These are phyloP conservation scores for Metellina segmentata DNA, from an alignment of 2,888 invertebrate genomes.

Conservation along the genomic window DNA sequence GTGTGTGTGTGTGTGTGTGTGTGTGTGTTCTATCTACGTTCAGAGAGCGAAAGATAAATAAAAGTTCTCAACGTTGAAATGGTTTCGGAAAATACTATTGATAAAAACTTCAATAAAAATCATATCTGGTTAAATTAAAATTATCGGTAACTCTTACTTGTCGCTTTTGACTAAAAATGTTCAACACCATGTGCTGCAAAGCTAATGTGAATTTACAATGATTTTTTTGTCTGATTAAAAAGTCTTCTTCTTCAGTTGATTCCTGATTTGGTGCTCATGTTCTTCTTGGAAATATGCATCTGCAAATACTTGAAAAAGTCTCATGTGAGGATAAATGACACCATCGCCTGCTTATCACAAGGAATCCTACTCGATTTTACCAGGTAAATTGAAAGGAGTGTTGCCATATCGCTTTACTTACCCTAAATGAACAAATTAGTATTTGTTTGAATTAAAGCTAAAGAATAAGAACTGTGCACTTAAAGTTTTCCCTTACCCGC, in stretches of 20 bases:
- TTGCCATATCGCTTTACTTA: no score
- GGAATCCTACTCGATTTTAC: conserved; percentile 88
- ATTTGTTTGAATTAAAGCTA: no score
- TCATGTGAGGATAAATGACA: conserved; percentile 88
- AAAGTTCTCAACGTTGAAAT: no score
- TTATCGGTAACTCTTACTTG: background rate
- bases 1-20: no score
- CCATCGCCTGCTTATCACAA: conserved; percentile 88
- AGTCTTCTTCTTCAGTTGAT: conserved; percentile 79
- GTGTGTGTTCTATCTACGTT: no score
- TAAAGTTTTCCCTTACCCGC: no score
- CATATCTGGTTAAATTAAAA: background rate
- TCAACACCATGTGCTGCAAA: background rate
- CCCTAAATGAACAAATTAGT: no score
- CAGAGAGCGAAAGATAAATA: no score
- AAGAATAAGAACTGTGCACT: no score
- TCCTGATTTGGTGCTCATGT: conserved; percentile 79
- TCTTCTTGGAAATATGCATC: conserved; percentile 86
- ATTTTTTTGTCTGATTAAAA: background rate
- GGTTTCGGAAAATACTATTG: no score
- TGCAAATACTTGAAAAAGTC: conserved; percentile 85
- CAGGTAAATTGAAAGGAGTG: conserved; percentile 83
- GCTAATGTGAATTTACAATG: background rate
- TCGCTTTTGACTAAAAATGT: background rate
- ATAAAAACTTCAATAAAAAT: background rate